Evolutionary conservation across 1,140 invertebrate species (phyloP), one percentile per base, ranked within the genome.

Genomic region (Maniola jurtina): DNA sequence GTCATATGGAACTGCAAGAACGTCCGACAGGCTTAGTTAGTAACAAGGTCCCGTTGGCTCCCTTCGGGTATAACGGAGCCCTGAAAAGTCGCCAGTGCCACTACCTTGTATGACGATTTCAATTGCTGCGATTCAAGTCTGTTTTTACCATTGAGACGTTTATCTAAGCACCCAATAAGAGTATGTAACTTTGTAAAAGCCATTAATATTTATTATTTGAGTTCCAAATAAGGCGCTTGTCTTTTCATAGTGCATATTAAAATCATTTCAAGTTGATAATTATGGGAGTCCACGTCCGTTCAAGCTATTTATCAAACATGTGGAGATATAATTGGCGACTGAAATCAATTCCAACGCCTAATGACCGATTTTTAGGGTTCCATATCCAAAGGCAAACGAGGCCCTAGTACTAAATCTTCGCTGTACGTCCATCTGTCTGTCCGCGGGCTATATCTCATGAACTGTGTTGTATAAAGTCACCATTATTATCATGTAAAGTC

Each of bases 131-230:
- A 15, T n/a, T 57, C 61, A 36, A 64, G 40, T 36, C 25, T 56
- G 50, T 52, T 68, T 58, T 68, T 55, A 16, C 34, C 60, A 60
- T 61, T 48, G 42, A 57, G 58, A 47, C 57, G 38, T 66, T 59
- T 65, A 59, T 66, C 59, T 68, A 62, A 68, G 25, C 42, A 63
- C 60, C 55, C 45, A 55, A 67, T 63, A 63, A 59, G 66, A 55
- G 35, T 40, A 36, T 55, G 61, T 63, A 68, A 63, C 45, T 40
- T 47, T 55, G 61, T 63, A 68, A 63, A 14, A 56, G 65, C 62
- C 64, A 70, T 70, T 66, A 73, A 73, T 66, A 70, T 73, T 73
- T 70, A 73, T 67, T 62, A 68, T 63, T 63, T 54, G 57, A 68
- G 57, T 56, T 66, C 63, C 63, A 45, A 70, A 70, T 64, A 65